Conservation (phyloP, 1,140 invertebrate genomes). For the Pissodes strobi region DNA sequence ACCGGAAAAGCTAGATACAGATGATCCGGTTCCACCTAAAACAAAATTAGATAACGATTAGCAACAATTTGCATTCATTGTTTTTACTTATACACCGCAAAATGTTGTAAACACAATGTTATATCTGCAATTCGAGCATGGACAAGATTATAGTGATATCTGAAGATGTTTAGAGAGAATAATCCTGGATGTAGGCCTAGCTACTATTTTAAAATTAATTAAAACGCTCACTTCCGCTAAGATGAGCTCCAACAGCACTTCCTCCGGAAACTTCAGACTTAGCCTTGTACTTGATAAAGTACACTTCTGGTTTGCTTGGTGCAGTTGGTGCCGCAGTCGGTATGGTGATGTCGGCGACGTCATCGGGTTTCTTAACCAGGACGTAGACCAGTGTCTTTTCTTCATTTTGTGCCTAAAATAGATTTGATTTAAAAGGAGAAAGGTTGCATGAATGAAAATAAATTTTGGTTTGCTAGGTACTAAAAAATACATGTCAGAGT, state of each 20-base stretch:
- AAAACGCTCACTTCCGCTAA: conserved; percentile 49
- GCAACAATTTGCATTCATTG: conserved; percentile 7
- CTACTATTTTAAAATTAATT: background rate
- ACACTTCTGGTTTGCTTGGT: conserved; percentile 82
- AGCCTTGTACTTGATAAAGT: conserved; percentile 86
- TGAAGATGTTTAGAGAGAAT: background rate
- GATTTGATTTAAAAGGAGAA: too few species aligned
- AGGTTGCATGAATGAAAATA: background rate
- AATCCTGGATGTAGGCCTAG: too few species aligned
- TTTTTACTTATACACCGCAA: background rate
- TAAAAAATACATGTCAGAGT: background rate
- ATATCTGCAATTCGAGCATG: too few species aligned
- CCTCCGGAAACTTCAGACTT: conserved; percentile 38
- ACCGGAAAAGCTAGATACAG: conserved; percentile 35
- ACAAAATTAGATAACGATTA: background rate
- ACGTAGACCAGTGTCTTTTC: conserved; percentile 89
- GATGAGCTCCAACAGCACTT: conserved; percentile 42
- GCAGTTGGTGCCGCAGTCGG: conserved; percentile 78
- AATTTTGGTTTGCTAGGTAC: too few species aligned
- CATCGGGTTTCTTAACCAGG: conserved; percentile 83
- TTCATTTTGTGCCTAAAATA: conserved; percentile 71
- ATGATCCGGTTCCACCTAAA: conserved; percentile 38
- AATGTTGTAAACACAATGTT: too few species aligned
- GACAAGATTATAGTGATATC: background rate
- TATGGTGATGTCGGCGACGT: conserved; percentile 76